Conservation (phyloP, 1,140 invertebrate species). For the Eciton burchellii region DNA sequence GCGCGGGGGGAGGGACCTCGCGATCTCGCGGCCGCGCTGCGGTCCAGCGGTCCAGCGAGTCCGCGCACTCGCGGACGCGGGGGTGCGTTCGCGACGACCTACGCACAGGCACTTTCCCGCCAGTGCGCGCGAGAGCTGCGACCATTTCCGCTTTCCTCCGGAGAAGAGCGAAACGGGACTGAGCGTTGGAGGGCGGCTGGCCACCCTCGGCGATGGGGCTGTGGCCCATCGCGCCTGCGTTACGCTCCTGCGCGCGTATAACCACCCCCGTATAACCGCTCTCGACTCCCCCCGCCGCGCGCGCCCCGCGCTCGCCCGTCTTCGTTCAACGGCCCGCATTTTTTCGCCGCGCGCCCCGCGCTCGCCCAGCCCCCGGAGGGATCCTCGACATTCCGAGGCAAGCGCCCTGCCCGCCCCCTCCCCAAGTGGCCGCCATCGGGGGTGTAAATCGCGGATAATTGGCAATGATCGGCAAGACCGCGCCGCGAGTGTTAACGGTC, state of each 20-base stretch:
- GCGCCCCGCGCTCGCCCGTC: conserved; percentile 19
- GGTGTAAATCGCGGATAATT: conserved; percentile 32
- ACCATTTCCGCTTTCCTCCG: conserved; percentile 74
- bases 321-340: conserved; percentile 42
- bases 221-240: conserved; percentile 79
- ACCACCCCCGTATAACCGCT: conserved; percentile 47
- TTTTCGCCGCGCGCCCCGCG: conserved; percentile 48
- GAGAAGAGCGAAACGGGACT: conserved; percentile 78
- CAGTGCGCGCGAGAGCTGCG: conserved; percentile 53
- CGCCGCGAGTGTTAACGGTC: background rate
- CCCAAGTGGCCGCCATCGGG: conserved; percentile 45
- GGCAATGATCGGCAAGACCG: conserved; percentile 36
- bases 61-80: conserved; percentile 23
- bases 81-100: conserved; percentile 9
- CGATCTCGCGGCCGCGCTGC: conserved; percentile 17
- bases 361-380: conserved; percentile 35
- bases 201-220: conserved; percentile 75
- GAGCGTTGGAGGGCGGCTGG: conserved; percentile 75
- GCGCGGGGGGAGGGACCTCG: background rate
- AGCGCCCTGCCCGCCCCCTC: conserved; percentile 10
- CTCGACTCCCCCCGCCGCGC: conserved; percentile 10
- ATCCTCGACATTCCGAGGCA: conserved; percentile 30
- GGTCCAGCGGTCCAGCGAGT: background rate
- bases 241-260: conserved; percentile 78
- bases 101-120: conserved; percentile 70